Evolutionary conservation across 2,797 vertebrate genomes (phyloP).

Genomic region (Hapalemur alaotrensis): DNA sequence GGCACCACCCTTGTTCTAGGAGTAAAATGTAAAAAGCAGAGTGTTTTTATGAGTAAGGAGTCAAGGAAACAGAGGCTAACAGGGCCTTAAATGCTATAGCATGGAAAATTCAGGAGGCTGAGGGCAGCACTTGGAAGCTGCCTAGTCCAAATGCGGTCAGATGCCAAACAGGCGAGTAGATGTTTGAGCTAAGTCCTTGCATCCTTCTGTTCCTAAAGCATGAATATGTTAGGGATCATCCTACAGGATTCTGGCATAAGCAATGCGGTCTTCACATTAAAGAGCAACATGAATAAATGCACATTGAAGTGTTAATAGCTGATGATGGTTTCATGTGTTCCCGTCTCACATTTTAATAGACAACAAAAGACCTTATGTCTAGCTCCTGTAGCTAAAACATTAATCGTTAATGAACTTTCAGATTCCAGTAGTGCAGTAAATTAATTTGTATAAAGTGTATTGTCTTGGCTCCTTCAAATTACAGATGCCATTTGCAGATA

Average conservation of each 20-base stretch:
- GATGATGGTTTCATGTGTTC: not conserved
- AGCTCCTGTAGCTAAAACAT: not conserved
- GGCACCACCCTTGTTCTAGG: not conserved
- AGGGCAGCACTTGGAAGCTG: not conserved
- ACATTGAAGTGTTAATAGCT: not conserved
- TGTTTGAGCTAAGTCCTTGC: not conserved
- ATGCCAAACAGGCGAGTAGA: not conserved
- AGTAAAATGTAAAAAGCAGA: not conserved
- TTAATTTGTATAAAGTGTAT: not conserved
- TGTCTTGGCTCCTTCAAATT: not conserved
- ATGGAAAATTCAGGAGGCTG: not conserved
- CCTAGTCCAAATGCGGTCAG: not conserved
- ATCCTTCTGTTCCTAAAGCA: not conserved
- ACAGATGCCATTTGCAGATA: not conserved
- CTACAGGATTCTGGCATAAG: not conserved
- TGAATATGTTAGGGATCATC: not conserved
- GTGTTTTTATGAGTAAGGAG: not conserved
- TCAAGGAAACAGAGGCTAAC: not conserved
- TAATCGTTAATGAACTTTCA: not conserved
- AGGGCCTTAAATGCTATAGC: too few species aligned
- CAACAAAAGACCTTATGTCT: not conserved
- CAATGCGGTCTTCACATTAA: not conserved
- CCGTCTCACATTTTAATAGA: not conserved
- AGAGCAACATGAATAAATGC: not conserved
- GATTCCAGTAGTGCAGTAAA: not conserved